These are phyloP conservation scores for Yponomeuta cagnagella DNA, from an alignment of 2,888 invertebrate genomes.

Conservation along the genomic window DNA sequence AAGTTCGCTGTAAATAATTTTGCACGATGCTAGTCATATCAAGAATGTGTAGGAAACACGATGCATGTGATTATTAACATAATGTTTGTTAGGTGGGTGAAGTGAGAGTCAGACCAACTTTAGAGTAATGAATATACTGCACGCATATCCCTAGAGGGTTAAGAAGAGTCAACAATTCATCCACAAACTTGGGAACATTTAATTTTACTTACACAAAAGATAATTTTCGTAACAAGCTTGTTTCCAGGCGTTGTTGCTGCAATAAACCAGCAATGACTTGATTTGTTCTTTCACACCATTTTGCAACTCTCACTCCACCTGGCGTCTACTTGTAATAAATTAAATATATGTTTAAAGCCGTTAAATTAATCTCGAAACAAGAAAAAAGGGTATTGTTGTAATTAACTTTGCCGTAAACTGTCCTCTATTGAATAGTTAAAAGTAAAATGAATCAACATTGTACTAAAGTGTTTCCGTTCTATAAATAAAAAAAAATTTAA, in stretches of 20 bases:
- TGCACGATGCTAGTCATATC: slow-evolving; percentile 59
- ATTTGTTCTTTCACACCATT: no score
- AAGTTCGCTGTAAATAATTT: slow-evolving; percentile 51
- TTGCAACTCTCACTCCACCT: not conserved
- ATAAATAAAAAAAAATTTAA: slow-evolving; percentile 47
- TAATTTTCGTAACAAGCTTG: no score
- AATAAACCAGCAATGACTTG: no score
- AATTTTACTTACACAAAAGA: no score
- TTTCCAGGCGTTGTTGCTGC: no score
- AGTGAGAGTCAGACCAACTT: not conserved
- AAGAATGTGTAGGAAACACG: slow-evolving; percentile 26
- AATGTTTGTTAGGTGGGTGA: not conserved
- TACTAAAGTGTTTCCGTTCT: slow-evolving; percentile 52
- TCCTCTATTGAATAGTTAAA: not conserved
- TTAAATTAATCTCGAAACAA: slow-evolving; percentile 7
- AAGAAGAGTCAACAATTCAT: no score
- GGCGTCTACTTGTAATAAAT: slow-evolving; percentile 2
- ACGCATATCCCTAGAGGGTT: no score
- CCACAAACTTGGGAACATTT: no score
- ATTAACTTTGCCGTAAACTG: slow-evolving; percentile 7
- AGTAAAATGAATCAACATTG: slow-evolving; percentile 25
- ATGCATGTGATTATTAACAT: slow-evolving; percentile 7
- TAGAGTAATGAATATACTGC: not conserved
- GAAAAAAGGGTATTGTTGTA: no score
- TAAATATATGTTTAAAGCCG: slow-evolving; percentile 20